Evolutionary conservation across 2,888 invertebrate genomes (phyloP).

Genomic region (Diarsia dahlii): DNA sequence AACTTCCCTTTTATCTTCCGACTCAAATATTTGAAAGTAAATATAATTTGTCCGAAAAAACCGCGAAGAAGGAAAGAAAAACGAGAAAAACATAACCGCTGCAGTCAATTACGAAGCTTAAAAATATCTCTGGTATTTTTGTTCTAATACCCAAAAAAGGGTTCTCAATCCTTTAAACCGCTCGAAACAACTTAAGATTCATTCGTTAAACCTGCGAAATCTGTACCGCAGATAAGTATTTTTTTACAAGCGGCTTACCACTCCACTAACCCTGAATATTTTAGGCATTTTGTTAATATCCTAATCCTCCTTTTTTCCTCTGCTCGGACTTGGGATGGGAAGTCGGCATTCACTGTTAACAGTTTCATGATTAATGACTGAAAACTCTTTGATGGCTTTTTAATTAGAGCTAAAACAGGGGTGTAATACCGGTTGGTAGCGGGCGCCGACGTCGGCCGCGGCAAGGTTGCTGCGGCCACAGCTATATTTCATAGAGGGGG

Average conservation of each 20-base stretch:
- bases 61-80: slow-evolving; percentile 75
- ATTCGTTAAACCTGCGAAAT: slow-evolving; percentile 84
- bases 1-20: slow-evolving; percentile 77
- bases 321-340: slow-evolving; percentile 80
- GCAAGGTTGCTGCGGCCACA: slow-evolving; percentile 85
- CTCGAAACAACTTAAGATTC: slow-evolving; percentile 87
- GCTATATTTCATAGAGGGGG: slow-evolving; percentile 89
- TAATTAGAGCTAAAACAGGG: slow-evolving; percentile 91
- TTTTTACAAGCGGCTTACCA: slow-evolving; percentile 85
- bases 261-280: slow-evolving; percentile 88
- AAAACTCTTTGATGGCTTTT: slow-evolving; percentile 91
- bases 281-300: slow-evolving; percentile 89
- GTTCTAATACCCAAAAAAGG: slow-evolving; percentile 82
- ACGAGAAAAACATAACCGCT: slow-evolving; percentile 76
- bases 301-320: slow-evolving; percentile 86
- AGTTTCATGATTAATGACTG: slow-evolving; percentile 91
- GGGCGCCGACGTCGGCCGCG: slow-evolving; percentile 70
- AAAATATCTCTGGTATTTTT: slow-evolving; percentile 86
- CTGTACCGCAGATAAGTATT: slow-evolving; percentile 78
- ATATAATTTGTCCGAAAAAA: slow-evolving; percentile 79
- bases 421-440: slow-evolving; percentile 85
- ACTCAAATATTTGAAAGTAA: slow-evolving; percentile 80
- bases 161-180: slow-evolving; percentile 86
- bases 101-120: slow-evolving; percentile 87
- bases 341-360: slow-evolving; percentile 90